Conservation (phyloP, 2,113 vertebrate species). For the Percina caprodes region DNA sequence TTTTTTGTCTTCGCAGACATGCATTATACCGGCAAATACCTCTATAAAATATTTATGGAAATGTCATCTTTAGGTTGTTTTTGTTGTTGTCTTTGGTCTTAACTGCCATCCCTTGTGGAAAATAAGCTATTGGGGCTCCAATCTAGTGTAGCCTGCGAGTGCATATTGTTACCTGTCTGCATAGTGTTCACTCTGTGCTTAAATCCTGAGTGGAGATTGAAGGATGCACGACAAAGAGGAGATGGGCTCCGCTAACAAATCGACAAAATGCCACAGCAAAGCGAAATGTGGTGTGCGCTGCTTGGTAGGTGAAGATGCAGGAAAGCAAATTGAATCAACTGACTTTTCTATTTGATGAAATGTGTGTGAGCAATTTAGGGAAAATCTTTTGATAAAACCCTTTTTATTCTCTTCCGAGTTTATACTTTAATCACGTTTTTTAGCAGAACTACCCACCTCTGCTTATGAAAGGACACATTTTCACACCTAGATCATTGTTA, state of each 20-base stretch:
- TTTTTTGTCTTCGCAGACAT: background rate
- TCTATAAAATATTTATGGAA: constrained; percentile 16
- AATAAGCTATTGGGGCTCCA: constrained; percentile 20
- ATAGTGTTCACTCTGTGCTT: constrained; percentile 15
- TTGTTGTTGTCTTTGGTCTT: constrained; percentile 21
- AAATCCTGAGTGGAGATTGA: constrained; percentile 55
- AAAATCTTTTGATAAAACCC: constrained; percentile 37
- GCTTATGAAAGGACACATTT: constrained; percentile 24
- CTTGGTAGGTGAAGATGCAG: constrained; percentile 31
- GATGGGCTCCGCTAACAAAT: constrained; percentile 55
- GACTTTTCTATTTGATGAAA: constrained; percentile 48
- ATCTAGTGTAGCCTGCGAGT: background rate
- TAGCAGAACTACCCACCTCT: background rate
- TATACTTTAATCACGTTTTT: constrained; percentile 41
- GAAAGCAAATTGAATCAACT: constrained; percentile 47
- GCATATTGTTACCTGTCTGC: constrained; percentile 8
- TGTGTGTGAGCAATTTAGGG: constrained; percentile 40
- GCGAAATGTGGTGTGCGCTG: constrained; percentile 24
- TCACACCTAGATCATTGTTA: constrained; percentile 46
- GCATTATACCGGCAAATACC: background rate
- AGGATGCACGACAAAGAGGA: constrained; percentile 36
- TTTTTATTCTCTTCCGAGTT: constrained; percentile 10
- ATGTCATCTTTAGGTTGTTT: constrained; percentile 17
- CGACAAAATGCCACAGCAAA: constrained; percentile 59
- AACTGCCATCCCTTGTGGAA: constrained; percentile 18